These are phyloP conservation scores for Prionace glauca DNA, from an alignment of 2,797 vertebrate genomes.

Conservation along the genomic window DNA sequence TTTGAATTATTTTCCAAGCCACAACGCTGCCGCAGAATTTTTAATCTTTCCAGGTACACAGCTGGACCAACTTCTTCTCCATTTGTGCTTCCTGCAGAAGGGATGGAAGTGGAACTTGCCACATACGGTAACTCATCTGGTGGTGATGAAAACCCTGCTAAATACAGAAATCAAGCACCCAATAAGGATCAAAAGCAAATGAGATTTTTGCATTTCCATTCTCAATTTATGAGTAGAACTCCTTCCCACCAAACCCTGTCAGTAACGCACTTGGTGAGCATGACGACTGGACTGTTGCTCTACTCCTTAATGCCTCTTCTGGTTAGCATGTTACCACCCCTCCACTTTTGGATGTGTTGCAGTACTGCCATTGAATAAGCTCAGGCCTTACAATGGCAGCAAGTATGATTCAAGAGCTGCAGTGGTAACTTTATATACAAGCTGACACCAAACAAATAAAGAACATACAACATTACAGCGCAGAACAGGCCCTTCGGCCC, in stretches of 20 bases:
- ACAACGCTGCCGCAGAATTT: slow-evolving; percentile 89
- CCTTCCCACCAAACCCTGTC: no score
- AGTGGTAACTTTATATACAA: not conserved
- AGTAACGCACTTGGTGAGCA: not conserved
- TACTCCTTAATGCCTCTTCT: not conserved
- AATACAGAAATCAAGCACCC: slow-evolving; percentile 12
- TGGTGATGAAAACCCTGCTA: slow-evolving; percentile 76
- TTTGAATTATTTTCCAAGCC: slow-evolving; percentile 87
- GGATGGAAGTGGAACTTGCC: slow-evolving; percentile 45
- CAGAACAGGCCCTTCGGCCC: no score
- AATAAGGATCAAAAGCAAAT: not conserved
- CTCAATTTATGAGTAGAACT: not conserved
- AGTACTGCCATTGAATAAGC: not conserved
- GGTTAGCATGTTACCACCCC: not conserved
- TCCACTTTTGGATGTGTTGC: not conserved
- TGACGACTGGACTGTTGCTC: not conserved
- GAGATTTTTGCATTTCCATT: not conserved
- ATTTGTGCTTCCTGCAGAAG: slow-evolving; percentile 65
- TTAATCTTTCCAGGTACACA: slow-evolving; percentile 89
- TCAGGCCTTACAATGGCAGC: not conserved
- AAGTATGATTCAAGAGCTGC: not conserved
- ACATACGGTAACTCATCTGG: slow-evolving; percentile 54
- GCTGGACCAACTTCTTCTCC: slow-evolving; percentile 88
- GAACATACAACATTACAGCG: no score
- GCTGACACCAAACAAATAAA: not conserved